Evolutionary conservation across 2,797 vertebrate species (phyloP).

Genomic region (Champsocephalus gunnari): DNA sequence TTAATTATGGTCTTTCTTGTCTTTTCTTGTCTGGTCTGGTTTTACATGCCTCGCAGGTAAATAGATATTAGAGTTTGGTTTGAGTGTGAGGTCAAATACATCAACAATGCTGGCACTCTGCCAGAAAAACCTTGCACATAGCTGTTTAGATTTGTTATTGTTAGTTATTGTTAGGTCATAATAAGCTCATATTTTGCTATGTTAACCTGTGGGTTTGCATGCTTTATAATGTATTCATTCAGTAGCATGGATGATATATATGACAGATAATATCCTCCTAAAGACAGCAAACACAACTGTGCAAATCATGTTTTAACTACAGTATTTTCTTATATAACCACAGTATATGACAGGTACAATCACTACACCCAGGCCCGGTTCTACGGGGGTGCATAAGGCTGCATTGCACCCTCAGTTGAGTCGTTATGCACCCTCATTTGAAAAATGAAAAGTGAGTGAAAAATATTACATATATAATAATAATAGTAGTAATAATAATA

Average conservation of each 20-base stretch:
- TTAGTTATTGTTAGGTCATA: background rate
- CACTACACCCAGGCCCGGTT: background rate
- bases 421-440: no score
- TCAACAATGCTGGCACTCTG: background rate
- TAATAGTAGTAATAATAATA: no score
- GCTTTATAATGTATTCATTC: background rate
- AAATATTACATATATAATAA: no score
- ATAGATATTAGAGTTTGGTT: constrained; percentile 3
- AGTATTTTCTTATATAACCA: background rate
- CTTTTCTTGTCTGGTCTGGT: constrained; percentile 2
- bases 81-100: constrained; percentile 24
- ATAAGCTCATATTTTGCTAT: background rate
- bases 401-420: no score
- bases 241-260: background rate
- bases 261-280: background rate
- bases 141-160: constrained; percentile 2
- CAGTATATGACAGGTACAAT: background rate
- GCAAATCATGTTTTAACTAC: background rate
- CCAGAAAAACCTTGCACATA: background rate
- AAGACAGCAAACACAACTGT: background rate
- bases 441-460: no score
- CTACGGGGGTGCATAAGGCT: no score
- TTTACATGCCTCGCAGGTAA: constrained; percentile 15
- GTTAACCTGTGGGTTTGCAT: background rate
- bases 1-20: constrained; percentile 12